phyloP scores from a whole-genome alignment of 2,888 invertebrate genomes.

The Invenusta paracnida region DNA sequence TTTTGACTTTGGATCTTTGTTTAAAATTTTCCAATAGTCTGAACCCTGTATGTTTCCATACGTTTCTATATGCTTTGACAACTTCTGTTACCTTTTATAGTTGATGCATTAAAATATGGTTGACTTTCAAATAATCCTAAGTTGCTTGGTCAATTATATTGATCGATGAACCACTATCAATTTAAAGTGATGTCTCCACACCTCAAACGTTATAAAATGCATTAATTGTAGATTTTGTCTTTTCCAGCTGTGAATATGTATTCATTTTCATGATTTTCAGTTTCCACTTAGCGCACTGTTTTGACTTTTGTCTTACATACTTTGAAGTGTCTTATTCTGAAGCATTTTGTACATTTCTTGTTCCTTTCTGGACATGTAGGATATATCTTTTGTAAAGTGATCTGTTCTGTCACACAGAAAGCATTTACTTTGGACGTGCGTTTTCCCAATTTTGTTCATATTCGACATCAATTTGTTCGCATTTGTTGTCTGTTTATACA shows the following conservation, averaged over 20 bases:
- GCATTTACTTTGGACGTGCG: background rate
- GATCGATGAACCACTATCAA: background rate
- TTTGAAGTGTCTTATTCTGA: background rate
- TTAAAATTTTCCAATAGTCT: background rate
- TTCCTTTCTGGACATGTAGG: background rate
- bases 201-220: background rate
- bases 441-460: background rate
- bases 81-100: background rate
- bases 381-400: background rate
- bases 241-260: background rate
- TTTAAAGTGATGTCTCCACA: background rate
- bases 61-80: background rate
- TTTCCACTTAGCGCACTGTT: background rate
- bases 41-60: no score
- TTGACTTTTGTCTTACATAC: background rate
- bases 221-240: background rate
- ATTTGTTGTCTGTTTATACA: background rate
- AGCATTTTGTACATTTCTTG: slow-evolving; percentile 23
- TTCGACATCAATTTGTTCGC: background rate
- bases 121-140: background rate
- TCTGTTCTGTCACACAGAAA: background rate
- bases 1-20: slow-evolving; percentile 9
- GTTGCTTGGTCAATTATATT: background rate
- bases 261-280: background rate
- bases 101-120: background rate